A percentile compares a stretch with the other conserved stretches of the same genome.
These are phyloP conservation scores for Ochotona curzoniae DNA, from an alignment of 2,113 vertebrate genomes.

Conservation along the genomic window DNA sequence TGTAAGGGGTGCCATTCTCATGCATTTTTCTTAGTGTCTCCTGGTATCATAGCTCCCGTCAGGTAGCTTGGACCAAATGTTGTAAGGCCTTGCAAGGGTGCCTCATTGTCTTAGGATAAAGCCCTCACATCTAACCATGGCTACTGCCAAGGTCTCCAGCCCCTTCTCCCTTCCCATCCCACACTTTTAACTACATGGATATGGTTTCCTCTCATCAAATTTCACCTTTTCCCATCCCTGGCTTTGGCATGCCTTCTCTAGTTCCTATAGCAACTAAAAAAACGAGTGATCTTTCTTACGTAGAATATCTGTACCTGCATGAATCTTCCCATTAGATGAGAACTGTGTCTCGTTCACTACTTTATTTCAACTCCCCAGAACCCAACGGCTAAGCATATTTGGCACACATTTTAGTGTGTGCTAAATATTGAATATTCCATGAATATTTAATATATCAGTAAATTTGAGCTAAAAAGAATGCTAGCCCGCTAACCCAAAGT, in stretches of 20 bases:
- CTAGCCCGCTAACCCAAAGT: background rate
- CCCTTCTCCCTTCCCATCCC: too few species aligned
- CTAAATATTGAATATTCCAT: conserved; percentile 55
- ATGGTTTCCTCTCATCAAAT: background rate
- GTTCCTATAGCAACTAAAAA: background rate
- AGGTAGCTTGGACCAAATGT: background rate
- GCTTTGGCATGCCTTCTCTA: background rate
- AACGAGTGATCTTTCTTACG: background rate
- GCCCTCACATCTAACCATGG: background rate
- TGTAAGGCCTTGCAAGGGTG: background rate
- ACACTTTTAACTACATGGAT: background rate
- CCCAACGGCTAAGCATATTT: background rate
- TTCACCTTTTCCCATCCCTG: rapidly evolving
- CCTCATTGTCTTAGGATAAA: background rate
- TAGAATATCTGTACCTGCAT: background rate
- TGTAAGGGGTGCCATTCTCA: background rate
- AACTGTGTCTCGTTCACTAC: background rate
- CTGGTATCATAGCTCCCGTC: background rate
- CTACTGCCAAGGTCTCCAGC: background rate
- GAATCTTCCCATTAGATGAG: background rate
- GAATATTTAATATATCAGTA: conserved; percentile 29
- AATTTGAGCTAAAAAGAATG: background rate
- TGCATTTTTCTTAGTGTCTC: rapidly evolving
- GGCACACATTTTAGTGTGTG: background rate
- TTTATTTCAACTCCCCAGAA: conserved; percentile 41